Evolutionary conservation across 2,888 invertebrate genomes (phyloP).

Genomic region (Lycophotia porphyrea): DNA sequence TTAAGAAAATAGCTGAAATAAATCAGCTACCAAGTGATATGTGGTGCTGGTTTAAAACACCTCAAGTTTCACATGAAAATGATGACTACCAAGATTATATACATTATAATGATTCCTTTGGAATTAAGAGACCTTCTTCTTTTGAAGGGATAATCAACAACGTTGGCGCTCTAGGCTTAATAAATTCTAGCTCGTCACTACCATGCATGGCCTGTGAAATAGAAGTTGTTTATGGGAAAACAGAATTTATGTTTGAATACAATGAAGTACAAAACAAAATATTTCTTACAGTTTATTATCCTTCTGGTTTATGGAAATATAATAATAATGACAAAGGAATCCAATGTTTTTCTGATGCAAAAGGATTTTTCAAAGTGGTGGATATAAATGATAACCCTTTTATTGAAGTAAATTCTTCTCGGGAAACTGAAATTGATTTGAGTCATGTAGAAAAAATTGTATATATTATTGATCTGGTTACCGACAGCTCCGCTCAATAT

Average conservation of each 20-base stretch:
- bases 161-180: constrained; percentile 74
- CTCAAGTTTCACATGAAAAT: constrained; percentile 24
- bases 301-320: constrained; percentile 89
- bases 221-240: constrained; percentile 75
- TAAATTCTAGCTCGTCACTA: constrained; percentile 69
- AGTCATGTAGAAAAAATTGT: constrained; percentile 80
- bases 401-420: constrained; percentile 61
- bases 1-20: constrained; percentile 78
- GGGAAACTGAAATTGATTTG: constrained; percentile 33
- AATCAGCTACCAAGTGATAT: constrained; percentile 69
- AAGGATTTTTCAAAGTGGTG: constrained; percentile 86
- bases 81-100: constrained; percentile 27
- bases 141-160: constrained; percentile 79
- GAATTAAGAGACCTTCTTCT: constrained; percentile 19
- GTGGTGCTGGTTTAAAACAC: constrained; percentile 83
- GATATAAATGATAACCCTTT: constrained; percentile 81
- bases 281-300: constrained; percentile 89
- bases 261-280: constrained; percentile 76
- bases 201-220: constrained; percentile 85
- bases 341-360: constrained; percentile 91
- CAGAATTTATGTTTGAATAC: constrained; percentile 82
- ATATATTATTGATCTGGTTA: constrained; percentile 88
- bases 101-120: constrained; percentile 25
- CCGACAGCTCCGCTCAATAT: constrained; percentile 90
- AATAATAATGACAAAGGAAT: constrained; percentile 85